Conservation (phyloP, 2,888 invertebrate species). For the Melinaea marsaeus region DNA sequence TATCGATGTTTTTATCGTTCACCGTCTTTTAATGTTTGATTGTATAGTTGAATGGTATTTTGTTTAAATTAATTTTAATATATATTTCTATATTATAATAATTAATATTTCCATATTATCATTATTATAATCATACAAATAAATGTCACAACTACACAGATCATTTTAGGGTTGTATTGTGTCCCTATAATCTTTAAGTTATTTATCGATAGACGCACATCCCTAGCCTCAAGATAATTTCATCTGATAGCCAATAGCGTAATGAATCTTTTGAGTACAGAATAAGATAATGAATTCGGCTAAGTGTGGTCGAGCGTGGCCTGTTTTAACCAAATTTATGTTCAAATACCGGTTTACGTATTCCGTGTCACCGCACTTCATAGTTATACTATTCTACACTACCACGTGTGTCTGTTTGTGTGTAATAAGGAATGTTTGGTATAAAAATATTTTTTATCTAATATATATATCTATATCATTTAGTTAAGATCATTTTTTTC, state of each 20-base stretch:
- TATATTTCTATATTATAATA: too few relatives aligned
- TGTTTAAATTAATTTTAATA: too few relatives aligned
- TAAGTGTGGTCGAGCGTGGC: constrained; percentile 63
- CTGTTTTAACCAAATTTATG: constrained; percentile 61
- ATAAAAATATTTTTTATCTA: too few relatives aligned
- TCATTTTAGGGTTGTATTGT: too few relatives aligned
- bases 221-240: constrained; percentile 62
- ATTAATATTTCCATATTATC: too few relatives aligned
- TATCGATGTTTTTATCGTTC: constrained; percentile 31
- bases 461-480: too few relatives aligned
- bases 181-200: too few relatives aligned
- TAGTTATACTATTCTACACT: constrained; percentile 41
- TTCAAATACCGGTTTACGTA: constrained; percentile 63
- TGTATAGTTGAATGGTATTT: not conserved
- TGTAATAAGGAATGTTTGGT: not conserved
- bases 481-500: too few relatives aligned
- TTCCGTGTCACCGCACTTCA: constrained; percentile 59
- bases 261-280: constrained; percentile 73
- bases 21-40: constrained; percentile 9
- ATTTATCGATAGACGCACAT: constrained; percentile 32
- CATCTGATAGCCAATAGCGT: constrained; percentile 71
- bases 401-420: constrained; percentile 12
- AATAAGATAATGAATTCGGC: constrained; percentile 66
- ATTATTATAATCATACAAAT: too few relatives aligned
- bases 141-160: too few relatives aligned